Evolutionary conservation across 2,888 invertebrate species (phyloP), one percentile per base, ranked within the genome.

Genomic region (Zaprionus bogoriensis): DNA sequence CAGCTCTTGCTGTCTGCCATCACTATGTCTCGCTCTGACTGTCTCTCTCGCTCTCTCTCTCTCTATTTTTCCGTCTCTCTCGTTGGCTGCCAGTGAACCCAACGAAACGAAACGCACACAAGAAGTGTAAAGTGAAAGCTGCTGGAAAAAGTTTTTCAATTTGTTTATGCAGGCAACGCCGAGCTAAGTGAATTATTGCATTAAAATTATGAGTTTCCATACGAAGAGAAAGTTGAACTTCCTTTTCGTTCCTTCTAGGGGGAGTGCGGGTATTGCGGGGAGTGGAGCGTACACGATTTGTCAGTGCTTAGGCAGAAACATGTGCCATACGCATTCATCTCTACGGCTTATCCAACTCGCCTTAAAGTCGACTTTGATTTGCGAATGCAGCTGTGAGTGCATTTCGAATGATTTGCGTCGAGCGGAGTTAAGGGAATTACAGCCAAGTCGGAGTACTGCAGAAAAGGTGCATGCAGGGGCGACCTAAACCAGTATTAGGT

Each of bases 81-180:
- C n/a, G 30, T 14, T 47, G n/a, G n/a, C n/a, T n/a, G 6, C 3
- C n/a, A 12, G n/a, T n/a, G n/a, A n/a, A n/a, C 17, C 17, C 7
- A 36, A 7, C 32, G 14, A 14, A 36, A 36, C 32, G 25, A 20
- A 50, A 10, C 44, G 20, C 36, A 23, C 30, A n/a, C n/a, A 9
- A 36, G 25, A 59, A 68, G 70, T 66, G 69, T 60, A 68, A 77
- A 67, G 71, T 74, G 70, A 70, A 77, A 79, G 79, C 69, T 73
- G 63, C 64, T 65, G 53, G 59, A 60, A 69, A 80, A 86, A 80
- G 66, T 82, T 86, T 82, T 86, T 77, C 86, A 86, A 86, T 84
- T 83, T 86, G 78, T 84, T 84, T 87, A 78, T 87, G 71, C 69
- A 80, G 68, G 66, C 67, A 65, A 53, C 61, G 57, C 67, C 57